A percentile compares a stretch with the other conserved stretches of the same genome.
Conservation (phyloP, 2,888 invertebrate genomes). For the Thereva unica region DNA sequence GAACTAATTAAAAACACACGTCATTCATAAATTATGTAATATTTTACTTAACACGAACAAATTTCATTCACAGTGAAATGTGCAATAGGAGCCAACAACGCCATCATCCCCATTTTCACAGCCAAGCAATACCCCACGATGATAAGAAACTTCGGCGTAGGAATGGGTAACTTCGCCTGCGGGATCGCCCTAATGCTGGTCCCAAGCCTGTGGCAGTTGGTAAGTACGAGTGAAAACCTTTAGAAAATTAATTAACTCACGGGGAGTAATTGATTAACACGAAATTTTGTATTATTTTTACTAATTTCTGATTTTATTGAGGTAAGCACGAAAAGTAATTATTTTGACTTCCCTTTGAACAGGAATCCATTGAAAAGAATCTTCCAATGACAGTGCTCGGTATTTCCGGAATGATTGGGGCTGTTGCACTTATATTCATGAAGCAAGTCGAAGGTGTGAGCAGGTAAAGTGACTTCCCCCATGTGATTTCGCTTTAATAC, state of each 20-base stretch:
- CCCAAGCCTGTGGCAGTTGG: slow-evolving; percentile 78
- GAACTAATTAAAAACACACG: too few relatives aligned
- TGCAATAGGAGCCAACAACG: slow-evolving; percentile 75
- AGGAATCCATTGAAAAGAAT: slow-evolving; percentile 59
- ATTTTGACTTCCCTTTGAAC: slow-evolving; percentile 38
- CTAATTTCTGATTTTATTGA: neutral
- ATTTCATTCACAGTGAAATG: slow-evolving; percentile 64
- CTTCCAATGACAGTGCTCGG: slow-evolving; percentile 62
- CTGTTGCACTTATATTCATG: slow-evolving; percentile 60
- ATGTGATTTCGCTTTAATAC: too few relatives aligned
- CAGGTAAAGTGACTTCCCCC: slow-evolving; percentile 3
- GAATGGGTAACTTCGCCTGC: slow-evolving; percentile 75
- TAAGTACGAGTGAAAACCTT: slow-evolving; percentile 56
- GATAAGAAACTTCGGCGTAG: slow-evolving; percentile 71
- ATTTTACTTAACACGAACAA: slow-evolving; percentile 6
- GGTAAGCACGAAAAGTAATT: slow-evolving; percentile 3
- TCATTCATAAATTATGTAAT: too few relatives aligned
- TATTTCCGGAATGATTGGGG: slow-evolving; percentile 60
- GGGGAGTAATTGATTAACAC: neutral
- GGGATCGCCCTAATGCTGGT: slow-evolving; percentile 77
- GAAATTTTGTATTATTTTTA: neutral
- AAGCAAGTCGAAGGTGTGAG: slow-evolving; percentile 47
- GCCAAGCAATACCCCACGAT: slow-evolving; percentile 73
- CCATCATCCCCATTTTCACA: slow-evolving; percentile 75
- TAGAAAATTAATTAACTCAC: slow-evolving; percentile 9